phyloP scores from a whole-genome alignment of 2,888 invertebrate species.

The Gryllus longicercus region DNA sequence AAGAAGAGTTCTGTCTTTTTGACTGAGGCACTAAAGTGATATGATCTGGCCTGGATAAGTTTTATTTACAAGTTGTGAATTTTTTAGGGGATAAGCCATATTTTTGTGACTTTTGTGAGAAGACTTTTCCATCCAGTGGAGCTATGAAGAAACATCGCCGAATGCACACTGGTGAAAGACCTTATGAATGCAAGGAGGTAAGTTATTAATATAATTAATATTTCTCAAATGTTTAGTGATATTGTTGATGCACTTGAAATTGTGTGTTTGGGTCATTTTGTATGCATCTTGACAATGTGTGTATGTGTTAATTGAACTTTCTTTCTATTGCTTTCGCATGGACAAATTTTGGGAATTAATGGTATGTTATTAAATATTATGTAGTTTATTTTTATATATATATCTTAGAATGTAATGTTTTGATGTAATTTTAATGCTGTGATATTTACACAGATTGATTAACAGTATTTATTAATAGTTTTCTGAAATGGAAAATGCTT shows the following conservation, averaged over 20 bases:
- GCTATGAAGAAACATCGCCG: conserved; percentile 43
- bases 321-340: conserved; percentile 5
- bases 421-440: no score
- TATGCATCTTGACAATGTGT: background rate
- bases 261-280: background rate
- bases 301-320: background rate
- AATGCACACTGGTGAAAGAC: conserved; percentile 43
- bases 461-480: no score
- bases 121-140: conserved; percentile 42
- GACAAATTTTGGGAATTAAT: background rate
- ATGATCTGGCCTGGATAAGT: no score
- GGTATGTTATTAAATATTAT: no score
- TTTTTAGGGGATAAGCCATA: conserved; percentile 42
- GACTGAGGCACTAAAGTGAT: no score
- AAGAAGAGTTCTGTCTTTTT: no score
- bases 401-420: no score
- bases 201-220: conserved; percentile 20
- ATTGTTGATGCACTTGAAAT: conserved; percentile 27
- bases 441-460: no score
- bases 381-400: no score
- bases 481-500: no score
- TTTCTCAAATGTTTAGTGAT: background rate
- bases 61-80: no score
- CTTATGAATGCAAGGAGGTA: conserved; percentile 40
- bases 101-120: conserved; percentile 42